phyloP scores from a whole-genome alignment of 2,113 vertebrate genomes.

The Hyaena hyaena region DNA sequence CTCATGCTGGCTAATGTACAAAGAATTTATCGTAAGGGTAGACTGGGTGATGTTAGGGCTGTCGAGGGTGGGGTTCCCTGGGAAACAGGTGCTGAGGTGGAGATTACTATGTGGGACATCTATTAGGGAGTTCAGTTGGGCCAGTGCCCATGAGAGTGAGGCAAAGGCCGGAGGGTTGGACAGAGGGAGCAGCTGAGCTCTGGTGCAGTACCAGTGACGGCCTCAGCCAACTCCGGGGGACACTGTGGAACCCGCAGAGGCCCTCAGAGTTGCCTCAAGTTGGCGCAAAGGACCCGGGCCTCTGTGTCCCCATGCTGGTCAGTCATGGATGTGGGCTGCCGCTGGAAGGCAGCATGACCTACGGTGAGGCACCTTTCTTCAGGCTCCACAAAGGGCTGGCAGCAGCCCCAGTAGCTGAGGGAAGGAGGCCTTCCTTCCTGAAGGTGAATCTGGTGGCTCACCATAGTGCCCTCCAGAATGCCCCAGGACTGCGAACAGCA shows the following conservation, averaged over 20 bases:
- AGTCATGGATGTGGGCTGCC: not conserved
- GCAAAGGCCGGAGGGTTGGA: not conserved
- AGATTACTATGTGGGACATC: not conserved
- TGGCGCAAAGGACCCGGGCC: not conserved
- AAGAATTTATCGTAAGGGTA: not conserved
- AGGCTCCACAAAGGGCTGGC: not conserved
- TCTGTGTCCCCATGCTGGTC: not conserved
- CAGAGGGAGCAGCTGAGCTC: not conserved
- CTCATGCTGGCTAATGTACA: not conserved
- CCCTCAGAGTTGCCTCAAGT: not conserved
- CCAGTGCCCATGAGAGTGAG: not conserved
- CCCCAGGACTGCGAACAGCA: not conserved
- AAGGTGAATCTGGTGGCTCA: not conserved
- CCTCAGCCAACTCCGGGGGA: not conserved
- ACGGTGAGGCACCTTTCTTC: not conserved
- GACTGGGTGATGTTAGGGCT: not conserved
- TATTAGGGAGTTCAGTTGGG: not conserved
- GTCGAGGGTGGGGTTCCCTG: not conserved
- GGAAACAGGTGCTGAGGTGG: not conserved
- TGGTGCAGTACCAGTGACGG: not conserved
- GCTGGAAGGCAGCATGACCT: not conserved
- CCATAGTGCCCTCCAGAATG: not conserved
- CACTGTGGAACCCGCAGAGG: not conserved
- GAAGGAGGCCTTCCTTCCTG: not conserved
- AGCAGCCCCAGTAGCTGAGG: not conserved